A percentile compares a stretch with the other conserved stretches of the same genome.
Conservation (phyloP, 1,140 invertebrate genomes). For the Anastatus disparis region DNA sequence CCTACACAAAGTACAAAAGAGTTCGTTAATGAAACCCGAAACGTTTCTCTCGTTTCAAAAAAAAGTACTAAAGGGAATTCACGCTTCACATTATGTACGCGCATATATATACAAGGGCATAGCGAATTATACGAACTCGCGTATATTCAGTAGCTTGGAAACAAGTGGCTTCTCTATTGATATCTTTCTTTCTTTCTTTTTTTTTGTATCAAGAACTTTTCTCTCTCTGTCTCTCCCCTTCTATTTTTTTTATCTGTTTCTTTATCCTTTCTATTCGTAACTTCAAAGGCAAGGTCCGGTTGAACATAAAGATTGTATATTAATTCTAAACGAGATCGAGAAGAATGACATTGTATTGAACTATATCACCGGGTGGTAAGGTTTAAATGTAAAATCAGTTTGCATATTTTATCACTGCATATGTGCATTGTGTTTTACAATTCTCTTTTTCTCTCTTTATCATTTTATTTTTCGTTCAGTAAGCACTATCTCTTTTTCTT, state of each 20-base stretch:
- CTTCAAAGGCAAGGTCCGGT: constrained; percentile 50
- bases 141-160: constrained; percentile 43
- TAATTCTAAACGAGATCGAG: constrained; percentile 32
- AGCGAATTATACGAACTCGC: not conserved
- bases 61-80: constrained; percentile 26
- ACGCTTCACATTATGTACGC: not conserved
- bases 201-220: not conserved
- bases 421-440: too few species aligned
- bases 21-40: constrained; percentile 33
- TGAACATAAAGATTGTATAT: constrained; percentile 38
- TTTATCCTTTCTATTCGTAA: constrained; percentile 1
- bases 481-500: not conserved
- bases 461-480: not conserved
- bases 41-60: constrained; percentile 20
- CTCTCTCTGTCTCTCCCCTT: not conserved
- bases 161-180: constrained; percentile 40
- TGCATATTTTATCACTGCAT: constrained; percentile 20
- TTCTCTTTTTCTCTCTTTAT: not conserved
- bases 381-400: constrained; percentile 47
- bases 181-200: not conserved
- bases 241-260: too few species aligned
- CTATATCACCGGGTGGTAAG: constrained; percentile 42
- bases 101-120: not conserved
- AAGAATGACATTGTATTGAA: constrained; percentile 28
- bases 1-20: constrained; percentile 26